A percentile compares a stretch with the other conserved stretches of the same genome.
Evolutionary conservation across 64 coral and sea anemone genomes (phyloP).

Genomic region (Porites lutea): DNA sequence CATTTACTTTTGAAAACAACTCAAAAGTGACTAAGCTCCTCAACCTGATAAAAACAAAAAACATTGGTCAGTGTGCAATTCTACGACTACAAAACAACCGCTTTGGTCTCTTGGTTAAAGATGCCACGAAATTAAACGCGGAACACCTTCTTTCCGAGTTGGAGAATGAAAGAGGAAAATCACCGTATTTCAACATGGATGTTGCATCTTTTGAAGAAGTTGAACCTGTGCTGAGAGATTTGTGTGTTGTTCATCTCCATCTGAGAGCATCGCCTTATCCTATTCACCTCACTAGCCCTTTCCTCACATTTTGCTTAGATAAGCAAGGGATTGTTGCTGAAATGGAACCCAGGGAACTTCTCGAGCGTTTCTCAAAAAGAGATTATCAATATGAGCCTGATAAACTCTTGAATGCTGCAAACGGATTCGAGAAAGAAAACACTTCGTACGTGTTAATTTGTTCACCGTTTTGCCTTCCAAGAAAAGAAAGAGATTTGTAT

Average conservation of each 20-base stretch:
- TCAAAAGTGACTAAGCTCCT: neutral
- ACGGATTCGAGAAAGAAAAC: slow-evolving; percentile 65
- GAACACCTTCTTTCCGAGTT: slow-evolving; percentile 49
- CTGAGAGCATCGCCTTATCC: slow-evolving; percentile 69
- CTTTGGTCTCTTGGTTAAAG: slow-evolving; percentile 42
- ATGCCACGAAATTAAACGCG: slow-evolving; percentile 1
- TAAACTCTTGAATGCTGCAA: slow-evolving; percentile 52
- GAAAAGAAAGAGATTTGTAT: slow-evolving; percentile 58
- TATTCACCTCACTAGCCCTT: slow-evolving; percentile 65
- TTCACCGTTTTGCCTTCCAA: slow-evolving; percentile 65
- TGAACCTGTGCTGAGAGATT: neutral
- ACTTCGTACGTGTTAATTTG: slow-evolving; percentile 69
- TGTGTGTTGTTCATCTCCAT: slow-evolving; percentile 75
- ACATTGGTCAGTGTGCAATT: neutral
- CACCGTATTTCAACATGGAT: neutral
- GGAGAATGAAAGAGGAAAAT: slow-evolving; percentile 34
- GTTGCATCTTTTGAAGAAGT: slow-evolving; percentile 13
- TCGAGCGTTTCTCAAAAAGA: slow-evolving; percentile 33
- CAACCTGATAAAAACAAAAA: neutral
- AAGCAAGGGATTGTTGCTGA: slow-evolving; percentile 12
- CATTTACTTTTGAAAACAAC: neutral
- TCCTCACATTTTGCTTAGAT: slow-evolving; percentile 47
- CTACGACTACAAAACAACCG: slow-evolving; percentile 48
- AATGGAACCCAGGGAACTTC: slow-evolving; percentile 45
- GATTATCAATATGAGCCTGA: slow-evolving; percentile 50